phyloP scores from a whole-genome alignment of 2,113 vertebrate genomes.

The Rhynchomys soricoides region DNA sequence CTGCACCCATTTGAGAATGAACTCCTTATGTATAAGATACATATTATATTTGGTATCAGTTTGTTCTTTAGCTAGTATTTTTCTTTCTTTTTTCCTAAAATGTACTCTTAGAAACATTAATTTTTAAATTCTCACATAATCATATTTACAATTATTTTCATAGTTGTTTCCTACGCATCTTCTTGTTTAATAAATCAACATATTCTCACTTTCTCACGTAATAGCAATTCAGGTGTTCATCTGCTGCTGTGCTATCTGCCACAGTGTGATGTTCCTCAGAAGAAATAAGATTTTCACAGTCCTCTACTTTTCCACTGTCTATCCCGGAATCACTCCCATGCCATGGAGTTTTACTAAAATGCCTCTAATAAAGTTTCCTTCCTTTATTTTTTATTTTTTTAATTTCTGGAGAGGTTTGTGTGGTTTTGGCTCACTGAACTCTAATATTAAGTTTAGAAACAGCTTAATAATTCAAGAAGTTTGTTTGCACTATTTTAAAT shows the following conservation, averaged over 20 bases:
- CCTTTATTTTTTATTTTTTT: neutral
- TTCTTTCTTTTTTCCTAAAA: neutral
- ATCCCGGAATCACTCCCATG: neutral
- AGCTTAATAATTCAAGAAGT: neutral
- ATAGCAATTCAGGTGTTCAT: neutral
- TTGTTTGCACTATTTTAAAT: neutral
- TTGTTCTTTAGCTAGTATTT: neutral
- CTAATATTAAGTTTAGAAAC: slow-evolving; percentile 3
- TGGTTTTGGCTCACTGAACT: neutral
- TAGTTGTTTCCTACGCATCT: neutral
- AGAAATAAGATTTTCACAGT: neutral
- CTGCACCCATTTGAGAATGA: neutral
- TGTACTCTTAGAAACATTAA: neutral
- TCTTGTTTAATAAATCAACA: neutral
- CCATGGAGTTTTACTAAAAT: neutral
- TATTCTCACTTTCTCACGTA: neutral
- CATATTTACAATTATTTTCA: neutral
- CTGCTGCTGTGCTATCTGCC: neutral
- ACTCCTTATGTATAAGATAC: neutral
- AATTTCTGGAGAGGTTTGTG: neutral
- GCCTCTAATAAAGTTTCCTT: neutral
- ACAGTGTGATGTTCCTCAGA: neutral
- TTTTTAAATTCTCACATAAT: neutral
- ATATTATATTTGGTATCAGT: neutral
- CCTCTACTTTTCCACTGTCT: neutral